Percentiles rank a stretch among this genome's conserved stretches.
These are phyloP conservation scores for Pseudopipra pipra DNA, from an alignment of 2,113 vertebrate species.

Conservation along the genomic window DNA sequence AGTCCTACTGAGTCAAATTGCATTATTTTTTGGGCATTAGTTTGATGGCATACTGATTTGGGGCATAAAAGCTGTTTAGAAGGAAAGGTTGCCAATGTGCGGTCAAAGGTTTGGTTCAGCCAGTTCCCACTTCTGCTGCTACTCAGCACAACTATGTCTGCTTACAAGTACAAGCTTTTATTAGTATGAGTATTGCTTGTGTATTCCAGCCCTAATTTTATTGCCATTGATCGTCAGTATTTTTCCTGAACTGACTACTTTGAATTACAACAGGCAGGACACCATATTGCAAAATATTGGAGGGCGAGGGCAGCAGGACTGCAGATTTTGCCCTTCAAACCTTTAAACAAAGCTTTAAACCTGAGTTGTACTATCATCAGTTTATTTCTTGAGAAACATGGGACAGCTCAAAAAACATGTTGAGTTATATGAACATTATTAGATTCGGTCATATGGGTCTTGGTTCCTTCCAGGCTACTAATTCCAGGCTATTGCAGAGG, in stretches of 20 bases:
- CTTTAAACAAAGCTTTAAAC: background rate
- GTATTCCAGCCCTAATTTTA: background rate
- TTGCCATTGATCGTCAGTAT: background rate
- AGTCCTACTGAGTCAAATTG: background rate
- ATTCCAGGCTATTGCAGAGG: background rate
- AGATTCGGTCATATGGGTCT: background rate
- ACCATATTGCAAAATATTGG: background rate
- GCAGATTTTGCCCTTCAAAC: background rate
- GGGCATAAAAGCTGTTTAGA: background rate
- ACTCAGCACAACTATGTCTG: background rate
- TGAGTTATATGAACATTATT: background rate
- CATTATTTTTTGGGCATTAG: background rate
- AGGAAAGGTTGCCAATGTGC: background rate
- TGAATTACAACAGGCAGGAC: background rate
- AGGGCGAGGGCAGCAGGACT: rapidly evolving
- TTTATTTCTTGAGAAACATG: background rate
- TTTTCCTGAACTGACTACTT: background rate
- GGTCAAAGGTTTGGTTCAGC: background rate
- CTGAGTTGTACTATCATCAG: background rate
- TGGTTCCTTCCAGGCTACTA: background rate
- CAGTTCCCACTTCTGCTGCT: background rate
- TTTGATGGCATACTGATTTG: background rate
- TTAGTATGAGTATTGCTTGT: background rate
- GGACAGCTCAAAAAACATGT: background rate
- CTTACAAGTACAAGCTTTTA: background rate